phyloP scores from a whole-genome alignment of 2,888 invertebrate species.

The Desoria tigrina region DNA sequence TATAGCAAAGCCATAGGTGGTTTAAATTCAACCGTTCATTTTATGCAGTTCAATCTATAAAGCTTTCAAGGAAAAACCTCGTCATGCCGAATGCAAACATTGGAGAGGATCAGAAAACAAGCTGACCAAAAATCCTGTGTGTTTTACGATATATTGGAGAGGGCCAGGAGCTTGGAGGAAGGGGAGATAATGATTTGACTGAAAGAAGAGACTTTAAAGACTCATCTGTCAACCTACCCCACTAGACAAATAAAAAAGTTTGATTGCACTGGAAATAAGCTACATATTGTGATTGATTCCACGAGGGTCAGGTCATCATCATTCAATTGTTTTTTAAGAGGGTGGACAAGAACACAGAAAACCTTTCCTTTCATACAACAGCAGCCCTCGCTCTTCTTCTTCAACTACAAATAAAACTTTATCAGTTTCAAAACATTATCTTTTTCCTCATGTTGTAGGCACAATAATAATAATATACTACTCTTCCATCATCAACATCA shows the following conservation, averaged over 20 bases:
- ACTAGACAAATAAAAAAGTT: constrained; percentile 7
- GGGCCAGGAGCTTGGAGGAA: neutral
- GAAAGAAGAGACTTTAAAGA: constrained; percentile 11
- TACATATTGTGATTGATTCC: constrained; percentile 21
- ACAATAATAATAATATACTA: too few relatives aligned
- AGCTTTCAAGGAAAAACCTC: neutral
- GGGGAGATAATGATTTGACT: constrained; percentile 12
- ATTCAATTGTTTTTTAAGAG: constrained; percentile 19
- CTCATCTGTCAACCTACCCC: constrained; percentile 11
- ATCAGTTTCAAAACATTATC: too few relatives aligned
- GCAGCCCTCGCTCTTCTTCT: too few relatives aligned
- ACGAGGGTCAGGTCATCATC: constrained; percentile 17
- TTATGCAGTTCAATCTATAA: too few relatives aligned
- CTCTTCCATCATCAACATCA: too few relatives aligned
- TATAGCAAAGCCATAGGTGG: too few relatives aligned
- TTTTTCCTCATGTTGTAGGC: too few relatives aligned
- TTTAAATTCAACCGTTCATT: too few relatives aligned
- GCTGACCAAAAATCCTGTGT: neutral
- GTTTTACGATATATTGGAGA: neutral
- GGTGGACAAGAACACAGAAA: constrained; percentile 16
- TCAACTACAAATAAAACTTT: too few relatives aligned
- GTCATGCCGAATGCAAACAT: constrained; percentile 1
- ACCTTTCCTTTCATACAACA: constrained; percentile 11
- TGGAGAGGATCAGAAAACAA: neutral
- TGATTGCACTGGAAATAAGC: constrained; percentile 9